A percentile compares a stretch with the other conserved stretches of the same genome.
phyloP scores from a whole-genome alignment of 2,797 vertebrate species.

The Triplophysa yarkandensis region DNA sequence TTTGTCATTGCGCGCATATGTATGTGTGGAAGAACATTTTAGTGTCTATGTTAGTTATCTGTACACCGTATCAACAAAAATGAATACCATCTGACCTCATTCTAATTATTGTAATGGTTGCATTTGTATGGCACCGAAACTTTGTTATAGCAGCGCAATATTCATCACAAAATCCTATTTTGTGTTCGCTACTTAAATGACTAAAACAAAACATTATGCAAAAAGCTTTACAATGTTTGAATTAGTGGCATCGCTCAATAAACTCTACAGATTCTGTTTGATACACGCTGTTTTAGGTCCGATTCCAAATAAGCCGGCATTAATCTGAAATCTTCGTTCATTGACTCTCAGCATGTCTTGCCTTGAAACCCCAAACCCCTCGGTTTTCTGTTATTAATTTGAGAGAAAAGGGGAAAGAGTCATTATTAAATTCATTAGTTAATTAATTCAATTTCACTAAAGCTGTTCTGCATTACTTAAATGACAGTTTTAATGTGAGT shows the following conservation, averaged over 20 bases:
- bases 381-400: slow-evolving; percentile 56
- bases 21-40: slow-evolving; percentile 16
- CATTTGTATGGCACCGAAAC: slow-evolving; percentile 34
- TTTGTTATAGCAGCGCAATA: not conserved
- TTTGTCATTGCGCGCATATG: slow-evolving; percentile 1
- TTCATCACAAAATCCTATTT: slow-evolving; percentile 33
- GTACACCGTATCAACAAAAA: slow-evolving; percentile 33
- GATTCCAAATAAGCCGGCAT: slow-evolving; percentile 60
- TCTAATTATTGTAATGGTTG: slow-evolving; percentile 43
- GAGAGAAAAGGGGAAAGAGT: slow-evolving; percentile 55
- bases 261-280: slow-evolving; percentile 53
- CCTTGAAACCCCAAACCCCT: slow-evolving; percentile 71
- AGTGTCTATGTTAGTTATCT: slow-evolving; percentile 35
- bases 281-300: slow-evolving; percentile 50
- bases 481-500: slow-evolving; percentile 66
- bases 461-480: slow-evolving; percentile 73
- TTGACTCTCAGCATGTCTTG: slow-evolving; percentile 37
- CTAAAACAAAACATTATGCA: not conserved
- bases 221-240: not conserved
- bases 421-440: slow-evolving; percentile 69
- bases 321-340: slow-evolving; percentile 51
- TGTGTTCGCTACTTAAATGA: not conserved
- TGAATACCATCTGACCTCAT: slow-evolving; percentile 40
- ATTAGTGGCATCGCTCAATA: not conserved
- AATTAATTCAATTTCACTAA: slow-evolving; percentile 71